Evolutionary conservation across 1,140 invertebrate genomes (phyloP).

Genomic region (Spodoptera frugiperda): DNA sequence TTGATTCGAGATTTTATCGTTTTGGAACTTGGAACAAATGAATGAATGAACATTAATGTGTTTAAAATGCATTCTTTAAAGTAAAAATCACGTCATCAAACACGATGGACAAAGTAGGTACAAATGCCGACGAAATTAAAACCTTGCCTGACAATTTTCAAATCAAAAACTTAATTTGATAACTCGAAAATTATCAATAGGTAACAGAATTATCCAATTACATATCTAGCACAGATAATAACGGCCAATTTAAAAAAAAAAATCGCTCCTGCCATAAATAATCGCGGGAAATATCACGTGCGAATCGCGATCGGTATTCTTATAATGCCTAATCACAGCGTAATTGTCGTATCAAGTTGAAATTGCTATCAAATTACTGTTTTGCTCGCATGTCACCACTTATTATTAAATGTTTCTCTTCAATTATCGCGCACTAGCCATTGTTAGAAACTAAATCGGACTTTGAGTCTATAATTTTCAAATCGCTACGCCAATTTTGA

Average conservation of each 20-base stretch:
- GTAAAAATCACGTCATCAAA: background rate
- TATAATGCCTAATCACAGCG: slow-evolving; percentile 28
- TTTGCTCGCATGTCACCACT: slow-evolving; percentile 45
- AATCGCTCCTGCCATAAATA: slow-evolving; percentile 26
- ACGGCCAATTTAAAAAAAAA: slow-evolving; percentile 46
- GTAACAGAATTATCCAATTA: slow-evolving; percentile 33
- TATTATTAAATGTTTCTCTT: slow-evolving; percentile 29
- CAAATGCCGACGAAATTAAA: too few relatives aligned
- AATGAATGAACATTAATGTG: background rate
- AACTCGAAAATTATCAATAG: slow-evolving; percentile 1
- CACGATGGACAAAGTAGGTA: too few relatives aligned
- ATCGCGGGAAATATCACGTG: slow-evolving; percentile 34
- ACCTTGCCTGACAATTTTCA: background rate
- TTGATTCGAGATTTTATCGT: too few relatives aligned
- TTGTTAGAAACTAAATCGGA: slow-evolving; percentile 10
- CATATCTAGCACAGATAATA: slow-evolving; percentile 31
- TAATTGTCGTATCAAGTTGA: slow-evolving; percentile 48
- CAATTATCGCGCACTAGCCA: slow-evolving; percentile 18
- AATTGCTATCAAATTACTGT: slow-evolving; percentile 48
- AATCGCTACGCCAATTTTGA: slow-evolving; percentile 33
- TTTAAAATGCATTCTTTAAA: background rate
- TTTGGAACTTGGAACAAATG: background rate
- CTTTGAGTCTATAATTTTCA: slow-evolving; percentile 36
- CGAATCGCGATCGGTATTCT: slow-evolving; percentile 41
- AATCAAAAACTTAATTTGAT: background rate